phyloP scores from a whole-genome alignment of 2,888 invertebrate species.

The Andrena marginata region DNA sequence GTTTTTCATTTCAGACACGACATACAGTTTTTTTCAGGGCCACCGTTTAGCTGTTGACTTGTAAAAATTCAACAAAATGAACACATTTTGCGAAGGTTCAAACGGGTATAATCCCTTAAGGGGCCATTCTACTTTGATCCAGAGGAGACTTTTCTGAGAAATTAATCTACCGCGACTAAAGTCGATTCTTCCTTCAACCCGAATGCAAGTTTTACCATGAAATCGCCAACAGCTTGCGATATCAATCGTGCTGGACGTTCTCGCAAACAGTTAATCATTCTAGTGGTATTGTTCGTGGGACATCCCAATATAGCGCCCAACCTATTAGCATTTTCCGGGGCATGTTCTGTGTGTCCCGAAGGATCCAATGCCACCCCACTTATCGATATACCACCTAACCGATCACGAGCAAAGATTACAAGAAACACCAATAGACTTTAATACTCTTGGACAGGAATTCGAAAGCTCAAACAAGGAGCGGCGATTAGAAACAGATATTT shows the following conservation, averaged over 20 bases:
- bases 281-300: neutral
- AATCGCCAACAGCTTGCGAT: neutral
- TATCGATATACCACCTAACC: slow-evolving; percentile 27
- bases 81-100: too few relatives aligned
- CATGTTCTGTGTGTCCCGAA: neutral
- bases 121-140: too few relatives aligned
- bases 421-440: neutral
- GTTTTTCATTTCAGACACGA: too few relatives aligned
- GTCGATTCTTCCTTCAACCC: neutral
- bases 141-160: too few relatives aligned
- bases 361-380: slow-evolving; percentile 16
- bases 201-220: slow-evolving; percentile 5
- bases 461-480: neutral
- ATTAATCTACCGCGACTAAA: neutral
- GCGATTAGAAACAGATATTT: neutral
- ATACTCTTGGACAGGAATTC: too few relatives aligned
- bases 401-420: neutral
- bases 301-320: slow-evolving; percentile 14
- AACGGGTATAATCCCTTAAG: too few relatives aligned
- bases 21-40: too few relatives aligned
- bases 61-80: too few relatives aligned
- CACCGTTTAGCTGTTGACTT: too few relatives aligned
- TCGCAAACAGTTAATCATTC: slow-evolving; percentile 14
- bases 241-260: neutral
- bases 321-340: neutral